Conservation (phyloP, 1,140 invertebrate genomes). For the Lepidurus arcticus region DNA sequence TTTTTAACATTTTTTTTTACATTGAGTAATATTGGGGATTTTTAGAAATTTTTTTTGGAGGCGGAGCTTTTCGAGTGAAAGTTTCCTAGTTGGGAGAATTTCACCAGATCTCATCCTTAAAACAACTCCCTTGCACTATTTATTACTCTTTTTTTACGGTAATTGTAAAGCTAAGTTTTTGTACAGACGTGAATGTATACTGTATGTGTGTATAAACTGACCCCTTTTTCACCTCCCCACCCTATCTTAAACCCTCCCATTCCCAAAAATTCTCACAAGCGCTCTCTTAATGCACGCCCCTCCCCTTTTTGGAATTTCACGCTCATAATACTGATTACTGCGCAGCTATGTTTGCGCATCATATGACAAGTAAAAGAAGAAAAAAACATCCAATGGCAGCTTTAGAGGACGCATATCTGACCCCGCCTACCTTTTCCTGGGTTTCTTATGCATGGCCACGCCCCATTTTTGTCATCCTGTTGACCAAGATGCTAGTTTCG, state of each 20-base stretch:
- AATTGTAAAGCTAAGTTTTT: constrained; percentile 15
- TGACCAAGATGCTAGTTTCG: constrained; percentile 15
- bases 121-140: constrained; percentile 11
- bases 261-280: neutral
- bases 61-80: neutral
- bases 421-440: neutral
- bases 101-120: constrained; percentile 14
- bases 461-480: constrained; percentile 14
- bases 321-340: neutral
- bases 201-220: neutral
- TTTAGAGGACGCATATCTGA: constrained; percentile 11
- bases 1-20: neutral
- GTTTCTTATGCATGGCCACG: constrained; percentile 6
- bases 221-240: neutral
- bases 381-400: neutral
- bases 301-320: neutral
- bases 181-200: constrained; percentile 2
- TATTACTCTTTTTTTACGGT: constrained; percentile 1
- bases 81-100: neutral
- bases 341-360: neutral
- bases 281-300: neutral
- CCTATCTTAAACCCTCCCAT: neutral
- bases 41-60: neutral
- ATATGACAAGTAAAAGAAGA: neutral
- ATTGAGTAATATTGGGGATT: too few species aligned